Evolutionary conservation across 2,797 vertebrate genomes (phyloP), one percentile per base, ranked within the genome.

Genomic region (Lophotriccus pileatus): DNA sequence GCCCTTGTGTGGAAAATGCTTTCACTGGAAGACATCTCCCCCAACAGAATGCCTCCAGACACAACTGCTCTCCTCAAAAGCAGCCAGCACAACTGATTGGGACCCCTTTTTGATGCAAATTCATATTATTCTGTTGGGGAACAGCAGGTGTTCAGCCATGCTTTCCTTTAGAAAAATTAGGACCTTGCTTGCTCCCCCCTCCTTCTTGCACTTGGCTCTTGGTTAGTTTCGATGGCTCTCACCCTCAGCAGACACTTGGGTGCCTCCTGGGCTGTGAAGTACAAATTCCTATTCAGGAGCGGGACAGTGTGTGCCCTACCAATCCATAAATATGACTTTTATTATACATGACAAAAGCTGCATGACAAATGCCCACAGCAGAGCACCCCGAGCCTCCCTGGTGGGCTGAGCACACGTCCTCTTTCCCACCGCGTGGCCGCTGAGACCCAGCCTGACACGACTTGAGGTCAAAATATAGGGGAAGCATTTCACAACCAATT

Each of bases 141-240:
- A 89, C 96, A 97, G 97, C 98, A 98, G 97, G 98, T 98, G 98
- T 97, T 97, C 96, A 94, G 89, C 95, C 94, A 78, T 95, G 92
- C 94, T 96, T 97, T 67, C 93, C 96, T 95, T 98, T 90, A 95
- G 96, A 97, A 97, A 97, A 96, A 95, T 90, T 67, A 90, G 70
- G 90, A 89, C 92, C 93, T 96, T 86, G 82, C 88, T 89, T 91
- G 79, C 78, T 76, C 52, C 77, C 77, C 84, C 37, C 78, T 87
- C 50, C 62, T 68, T 34, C 81, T 68, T 3, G 15, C 49, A 4
- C 55, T 90, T 84, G 84, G 89, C 73, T 93, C 87, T 37, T 0
- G 0, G 43, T n/a, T 70, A 8, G 76, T 52, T 67, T 44, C 28
- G 11, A n/a, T 14, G 1, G 9, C 77, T 92, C 95, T 72, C 82